Conservation (phyloP, 2,888 invertebrate species). For the Bugulina stolonifera region DNA sequence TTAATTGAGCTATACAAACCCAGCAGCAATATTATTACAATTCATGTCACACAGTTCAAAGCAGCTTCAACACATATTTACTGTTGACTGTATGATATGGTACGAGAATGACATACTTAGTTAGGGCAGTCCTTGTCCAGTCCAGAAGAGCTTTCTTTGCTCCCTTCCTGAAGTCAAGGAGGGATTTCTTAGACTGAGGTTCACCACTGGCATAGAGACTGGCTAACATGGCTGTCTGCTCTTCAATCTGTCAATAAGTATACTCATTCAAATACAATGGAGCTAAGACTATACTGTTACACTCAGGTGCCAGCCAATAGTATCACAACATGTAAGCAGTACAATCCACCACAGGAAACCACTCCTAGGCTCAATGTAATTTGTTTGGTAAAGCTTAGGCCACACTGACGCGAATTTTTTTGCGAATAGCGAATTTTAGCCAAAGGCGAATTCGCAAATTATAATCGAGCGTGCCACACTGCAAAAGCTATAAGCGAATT, state of each 20-base stretch:
- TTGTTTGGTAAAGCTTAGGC: no score
- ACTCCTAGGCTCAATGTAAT: not conserved
- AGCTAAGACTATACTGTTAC: not conserved
- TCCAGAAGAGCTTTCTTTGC: slow-evolving; percentile 83
- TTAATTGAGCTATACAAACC: no score
- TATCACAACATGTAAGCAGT: not conserved
- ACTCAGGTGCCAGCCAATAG: not conserved
- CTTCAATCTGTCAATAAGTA: slow-evolving; percentile 27
- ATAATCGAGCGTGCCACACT: no score
- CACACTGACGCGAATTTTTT: no score
- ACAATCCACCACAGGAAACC: not conserved
- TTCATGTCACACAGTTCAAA: no score
- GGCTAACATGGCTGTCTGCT: slow-evolving; percentile 27
- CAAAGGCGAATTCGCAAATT: no score
- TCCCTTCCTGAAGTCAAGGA: slow-evolving; percentile 66
- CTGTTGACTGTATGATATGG: no score
- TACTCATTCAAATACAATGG: not conserved
- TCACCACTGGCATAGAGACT: slow-evolving; percentile 30
- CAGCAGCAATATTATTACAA: no score
- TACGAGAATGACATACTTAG: slow-evolving; percentile 53
- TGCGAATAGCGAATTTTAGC: no score
- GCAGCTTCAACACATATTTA: no score
- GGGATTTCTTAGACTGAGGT: slow-evolving; percentile 32
- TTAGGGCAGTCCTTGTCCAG: slow-evolving; percentile 89
- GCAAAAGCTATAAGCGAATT: no score